Conservation (phyloP, 2,888 invertebrate species). For the Cheilosia pagana region DNA sequence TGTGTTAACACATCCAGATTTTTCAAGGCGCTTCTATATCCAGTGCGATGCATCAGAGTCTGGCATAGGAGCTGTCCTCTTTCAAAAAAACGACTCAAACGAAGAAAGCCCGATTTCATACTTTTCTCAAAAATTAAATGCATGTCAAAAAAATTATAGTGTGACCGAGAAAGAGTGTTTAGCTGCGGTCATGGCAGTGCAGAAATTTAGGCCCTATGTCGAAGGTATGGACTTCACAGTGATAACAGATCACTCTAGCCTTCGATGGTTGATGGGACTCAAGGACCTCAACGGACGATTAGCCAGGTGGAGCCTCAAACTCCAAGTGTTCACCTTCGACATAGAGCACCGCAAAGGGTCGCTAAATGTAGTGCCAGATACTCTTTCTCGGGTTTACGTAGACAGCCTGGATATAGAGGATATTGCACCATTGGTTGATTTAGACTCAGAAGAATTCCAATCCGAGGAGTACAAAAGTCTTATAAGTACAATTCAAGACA, state of each 20-base stretch:
- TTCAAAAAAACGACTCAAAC: not conserved
- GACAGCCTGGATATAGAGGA: not conserved
- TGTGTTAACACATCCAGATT: constrained; percentile 56
- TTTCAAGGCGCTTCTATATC: constrained; percentile 45
- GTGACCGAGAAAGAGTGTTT: not conserved
- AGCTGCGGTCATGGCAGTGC: no score
- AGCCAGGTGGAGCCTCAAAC: not conserved
- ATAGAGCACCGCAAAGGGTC: constrained; percentile 76
- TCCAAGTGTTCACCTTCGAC: constrained; percentile 8
- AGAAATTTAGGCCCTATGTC: no score
- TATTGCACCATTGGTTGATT: constrained; percentile 1
- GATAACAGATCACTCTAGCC: no score
- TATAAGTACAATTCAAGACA: not conserved
- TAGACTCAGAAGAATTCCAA: constrained; percentile 2
- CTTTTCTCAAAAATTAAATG: not conserved
- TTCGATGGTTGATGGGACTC: not conserved
- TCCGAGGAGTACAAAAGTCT: not conserved
- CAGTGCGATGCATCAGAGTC: constrained; percentile 51
- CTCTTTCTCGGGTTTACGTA: not conserved
- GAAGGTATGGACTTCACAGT: no score
- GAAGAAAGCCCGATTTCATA: not conserved
- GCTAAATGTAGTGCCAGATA: not conserved
- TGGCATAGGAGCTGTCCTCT: not conserved
- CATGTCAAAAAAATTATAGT: not conserved
- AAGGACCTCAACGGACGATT: not conserved